Conservation (phyloP, 2,113 vertebrate genomes). For the Oxyura jamaicensis region DNA sequence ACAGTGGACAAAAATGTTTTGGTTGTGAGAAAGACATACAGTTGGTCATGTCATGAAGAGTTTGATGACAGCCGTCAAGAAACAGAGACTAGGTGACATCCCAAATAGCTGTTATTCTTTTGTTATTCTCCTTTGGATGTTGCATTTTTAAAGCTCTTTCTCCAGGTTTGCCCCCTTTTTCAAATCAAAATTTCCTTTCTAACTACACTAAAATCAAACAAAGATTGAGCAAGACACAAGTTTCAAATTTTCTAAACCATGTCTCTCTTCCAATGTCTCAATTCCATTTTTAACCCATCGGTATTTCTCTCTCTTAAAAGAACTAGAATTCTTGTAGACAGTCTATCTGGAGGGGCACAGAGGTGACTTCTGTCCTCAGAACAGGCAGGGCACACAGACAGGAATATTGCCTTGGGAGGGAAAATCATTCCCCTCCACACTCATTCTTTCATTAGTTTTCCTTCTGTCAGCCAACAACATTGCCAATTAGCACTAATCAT, state of each 20-base stretch:
- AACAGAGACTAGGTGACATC: not conserved
- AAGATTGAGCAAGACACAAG: not conserved
- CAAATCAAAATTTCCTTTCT: not conserved
- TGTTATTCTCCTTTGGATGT: not conserved
- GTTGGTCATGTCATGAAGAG: not conserved
- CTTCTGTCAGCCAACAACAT: conserved; percentile 40
- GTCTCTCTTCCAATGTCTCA: not conserved
- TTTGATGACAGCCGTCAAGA: not conserved
- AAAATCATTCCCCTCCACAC: not conserved
- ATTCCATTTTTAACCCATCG: not conserved
- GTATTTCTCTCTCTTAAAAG: not conserved
- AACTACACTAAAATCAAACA: not conserved
- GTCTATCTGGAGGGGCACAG: not conserved
- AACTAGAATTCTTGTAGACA: not conserved
- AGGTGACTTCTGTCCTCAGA: not conserved
- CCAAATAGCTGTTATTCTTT: not conserved
- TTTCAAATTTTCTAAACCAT: not conserved
- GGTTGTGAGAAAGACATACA: not conserved
- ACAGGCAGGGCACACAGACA: not conserved
- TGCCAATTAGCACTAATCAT: conserved; percentile 64
- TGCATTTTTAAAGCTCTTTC: not conserved
- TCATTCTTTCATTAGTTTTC: conserved; percentile 40
- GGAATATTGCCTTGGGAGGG: not conserved
- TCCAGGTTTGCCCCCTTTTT: not conserved
- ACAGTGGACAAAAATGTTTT: not conserved